A percentile compares a stretch with the other conserved stretches of the same genome.
phyloP scores from a whole-genome alignment of 2,888 invertebrate genomes.

The Asteroscopus sphinx region DNA sequence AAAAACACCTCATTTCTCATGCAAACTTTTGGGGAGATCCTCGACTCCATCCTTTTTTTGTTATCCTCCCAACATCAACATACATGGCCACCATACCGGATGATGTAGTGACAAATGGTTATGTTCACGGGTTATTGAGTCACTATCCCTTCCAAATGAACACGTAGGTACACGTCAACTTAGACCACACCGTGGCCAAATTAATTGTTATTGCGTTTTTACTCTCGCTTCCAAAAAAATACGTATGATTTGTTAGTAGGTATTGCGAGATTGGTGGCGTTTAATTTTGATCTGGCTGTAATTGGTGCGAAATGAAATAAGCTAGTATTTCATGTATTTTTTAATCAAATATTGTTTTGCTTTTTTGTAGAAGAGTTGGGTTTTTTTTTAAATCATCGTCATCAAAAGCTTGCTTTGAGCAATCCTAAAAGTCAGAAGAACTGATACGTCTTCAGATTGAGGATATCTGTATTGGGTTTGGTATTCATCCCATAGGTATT shows the following conservation, averaged over 20 bases:
- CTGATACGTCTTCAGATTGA: too few relatives aligned
- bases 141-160: conserved; percentile 76
- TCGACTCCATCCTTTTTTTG: conserved; percentile 26
- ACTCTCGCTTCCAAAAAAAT: conserved; percentile 54
- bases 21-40: conserved; percentile 20
- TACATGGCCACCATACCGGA: conserved; percentile 78
- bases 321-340: background rate
- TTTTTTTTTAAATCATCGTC: too few relatives aligned
- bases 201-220: conserved; percentile 56
- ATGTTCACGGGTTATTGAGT: conserved; percentile 85
- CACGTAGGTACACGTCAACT: conserved; percentile 69
- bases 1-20: background rate
- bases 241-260: conserved; percentile 61
- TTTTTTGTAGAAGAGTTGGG: too few relatives aligned
- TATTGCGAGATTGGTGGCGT: conserved; percentile 11
- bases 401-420: too few relatives aligned
- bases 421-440: too few relatives aligned
- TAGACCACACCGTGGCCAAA: conserved; percentile 80
- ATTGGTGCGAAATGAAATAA: conserved; percentile 18
- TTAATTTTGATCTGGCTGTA: conserved; percentile 16
- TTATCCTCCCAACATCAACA: conserved; percentile 8
- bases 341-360: too few relatives aligned
- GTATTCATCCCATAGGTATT: too few relatives aligned
- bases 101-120: conserved; percentile 84
- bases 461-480: too few relatives aligned